Percentiles rank a stretch among this genome's conserved stretches.
These are phyloP conservation scores for Mormyrus proboscirostris DNA, from an alignment of 2,797 vertebrate genomes.

Conservation along the genomic window DNA sequence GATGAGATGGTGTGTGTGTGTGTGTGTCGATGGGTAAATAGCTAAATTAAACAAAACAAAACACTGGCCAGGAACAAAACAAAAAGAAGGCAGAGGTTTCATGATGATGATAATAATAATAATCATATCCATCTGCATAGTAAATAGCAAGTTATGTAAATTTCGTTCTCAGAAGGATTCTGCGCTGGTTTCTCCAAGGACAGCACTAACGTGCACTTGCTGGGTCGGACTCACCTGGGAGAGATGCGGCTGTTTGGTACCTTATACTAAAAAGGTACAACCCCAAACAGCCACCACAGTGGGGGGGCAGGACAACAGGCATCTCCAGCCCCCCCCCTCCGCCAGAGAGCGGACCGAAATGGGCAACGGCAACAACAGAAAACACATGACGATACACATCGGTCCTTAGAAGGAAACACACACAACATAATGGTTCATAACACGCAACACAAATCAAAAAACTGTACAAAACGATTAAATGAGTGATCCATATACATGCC, in stretches of 20 bases:
- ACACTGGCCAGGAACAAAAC: not conserved
- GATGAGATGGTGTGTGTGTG: not conserved
- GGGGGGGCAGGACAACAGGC: slow-evolving; percentile 6
- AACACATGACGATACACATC: not conserved
- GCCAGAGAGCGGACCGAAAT: not conserved
- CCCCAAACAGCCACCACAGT: slow-evolving; percentile 35
- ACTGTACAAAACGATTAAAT: slow-evolving; percentile 61
- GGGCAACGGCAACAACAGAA: not conserved
- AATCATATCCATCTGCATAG: not conserved
- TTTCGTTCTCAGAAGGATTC: not conserved
- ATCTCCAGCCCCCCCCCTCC: slow-evolving; percentile 5
- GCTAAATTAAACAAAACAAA: not conserved
- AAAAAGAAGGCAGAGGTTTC: not conserved
- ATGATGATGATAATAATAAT: not conserved
- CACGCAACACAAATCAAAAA: slow-evolving; percentile 42
- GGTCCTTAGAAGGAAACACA: slow-evolving; percentile 13
- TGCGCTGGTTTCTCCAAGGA: not conserved
- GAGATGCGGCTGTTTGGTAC: slow-evolving; percentile 37
- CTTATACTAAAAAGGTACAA: slow-evolving; percentile 33
- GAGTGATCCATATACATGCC: slow-evolving; percentile 64
- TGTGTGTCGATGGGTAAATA: no score
- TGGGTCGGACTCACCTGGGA: slow-evolving; percentile 12
- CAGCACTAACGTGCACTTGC: slow-evolving; percentile 20
- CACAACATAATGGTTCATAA: slow-evolving; percentile 20
- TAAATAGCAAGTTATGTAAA: not conserved